These are phyloP conservation scores for Wasmannia auropunctata DNA, from an alignment of 1,140 invertebrate genomes.

Conservation along the genomic window DNA sequence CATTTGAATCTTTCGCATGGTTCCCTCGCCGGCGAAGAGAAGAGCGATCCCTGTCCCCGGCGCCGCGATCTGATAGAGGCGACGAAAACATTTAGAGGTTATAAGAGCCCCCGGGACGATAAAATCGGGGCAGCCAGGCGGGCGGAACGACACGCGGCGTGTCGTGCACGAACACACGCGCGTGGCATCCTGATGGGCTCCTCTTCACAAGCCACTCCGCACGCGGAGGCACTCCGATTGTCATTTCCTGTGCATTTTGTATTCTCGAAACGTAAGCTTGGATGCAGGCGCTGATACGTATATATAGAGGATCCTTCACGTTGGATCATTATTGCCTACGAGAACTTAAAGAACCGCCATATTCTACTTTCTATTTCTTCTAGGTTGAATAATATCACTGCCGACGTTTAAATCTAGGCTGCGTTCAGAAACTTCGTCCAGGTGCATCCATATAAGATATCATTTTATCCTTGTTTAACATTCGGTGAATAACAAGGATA, in stretches of 20 bases:
- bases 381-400: too few species aligned
- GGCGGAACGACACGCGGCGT: constrained; percentile 73
- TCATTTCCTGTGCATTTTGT: constrained; percentile 50
- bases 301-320: background rate
- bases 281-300: constrained; percentile 13
- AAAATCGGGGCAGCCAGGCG: constrained; percentile 74
- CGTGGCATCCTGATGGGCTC: constrained; percentile 78
- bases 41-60: constrained; percentile 46
- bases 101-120: constrained; percentile 75
- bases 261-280: constrained; percentile 20
- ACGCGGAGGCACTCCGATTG: constrained; percentile 49
- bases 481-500: too few species aligned
- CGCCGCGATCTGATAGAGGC: constrained; percentile 78
- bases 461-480: too few species aligned
- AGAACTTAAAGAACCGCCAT: background rate
- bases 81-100: constrained; percentile 80
- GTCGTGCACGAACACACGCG: constrained; percentile 77
- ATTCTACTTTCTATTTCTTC: too few species aligned
- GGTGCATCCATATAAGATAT: too few species aligned
- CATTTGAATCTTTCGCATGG: constrained; percentile 49
- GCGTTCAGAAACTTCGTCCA: too few species aligned
- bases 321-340: constrained; percentile 7
- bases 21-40: constrained; percentile 22
- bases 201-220: constrained; percentile 44
- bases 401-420: background rate